Percentiles rank a stretch among this genome's conserved stretches.
These are phyloP conservation scores for Leiothrix lutea DNA, from an alignment of 2,113 vertebrate species.

Conservation along the genomic window DNA sequence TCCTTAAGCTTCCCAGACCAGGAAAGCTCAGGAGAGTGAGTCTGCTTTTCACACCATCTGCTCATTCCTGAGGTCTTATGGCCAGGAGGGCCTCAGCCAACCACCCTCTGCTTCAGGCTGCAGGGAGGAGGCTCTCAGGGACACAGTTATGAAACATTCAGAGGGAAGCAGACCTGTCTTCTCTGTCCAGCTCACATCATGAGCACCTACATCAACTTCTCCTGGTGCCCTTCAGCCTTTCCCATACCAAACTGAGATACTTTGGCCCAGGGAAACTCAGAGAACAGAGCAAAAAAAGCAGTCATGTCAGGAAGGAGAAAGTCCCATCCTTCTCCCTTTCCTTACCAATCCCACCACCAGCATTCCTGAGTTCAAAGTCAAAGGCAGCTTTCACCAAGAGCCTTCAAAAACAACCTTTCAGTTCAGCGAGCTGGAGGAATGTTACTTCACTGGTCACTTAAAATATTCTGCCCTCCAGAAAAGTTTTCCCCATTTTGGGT, in stretches of 20 bases:
- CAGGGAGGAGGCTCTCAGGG: background rate
- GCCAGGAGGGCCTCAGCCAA: background rate
- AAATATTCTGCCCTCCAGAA: background rate
- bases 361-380: conserved; percentile 17
- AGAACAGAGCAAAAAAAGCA: background rate
- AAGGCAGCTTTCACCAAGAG: background rate
- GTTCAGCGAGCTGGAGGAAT: background rate
- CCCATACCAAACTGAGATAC: background rate
- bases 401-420: background rate
- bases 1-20: background rate
- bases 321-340: background rate
- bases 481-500: background rate
- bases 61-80: background rate
- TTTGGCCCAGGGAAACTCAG: background rate
- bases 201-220: background rate
- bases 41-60: background rate
- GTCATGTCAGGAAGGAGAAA: background rate
- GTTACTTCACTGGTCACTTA: background rate
- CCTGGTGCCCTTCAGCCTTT: background rate
- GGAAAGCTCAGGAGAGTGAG: background rate
- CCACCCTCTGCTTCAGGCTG: background rate
- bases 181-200: background rate
- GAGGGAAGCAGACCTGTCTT: background rate
- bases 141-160: background rate
- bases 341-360: background rate